These are phyloP conservation scores for Loripinus fragilis DNA, from an alignment of 2,888 invertebrate genomes.

Conservation along the genomic window DNA sequence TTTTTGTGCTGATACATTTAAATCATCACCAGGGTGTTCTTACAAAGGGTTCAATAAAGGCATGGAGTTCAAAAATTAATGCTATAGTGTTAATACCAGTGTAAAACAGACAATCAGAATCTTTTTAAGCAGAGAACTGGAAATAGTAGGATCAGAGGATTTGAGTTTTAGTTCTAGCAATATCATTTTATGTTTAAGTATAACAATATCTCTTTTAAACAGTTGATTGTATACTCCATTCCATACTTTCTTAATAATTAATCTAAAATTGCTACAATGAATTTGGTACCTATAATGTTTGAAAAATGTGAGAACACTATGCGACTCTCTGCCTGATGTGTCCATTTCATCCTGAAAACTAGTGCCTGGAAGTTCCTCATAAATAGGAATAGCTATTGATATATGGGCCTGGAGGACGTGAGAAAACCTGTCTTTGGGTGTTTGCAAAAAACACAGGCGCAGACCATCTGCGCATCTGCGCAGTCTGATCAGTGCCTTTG, in stretches of 20 bases:
- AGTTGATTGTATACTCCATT: not conserved
- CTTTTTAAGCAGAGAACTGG: constrained; percentile 4
- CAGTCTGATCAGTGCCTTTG: too few relatives aligned
- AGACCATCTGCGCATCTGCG: too few relatives aligned
- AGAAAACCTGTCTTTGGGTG: too few relatives aligned
- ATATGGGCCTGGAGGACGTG: too few relatives aligned
- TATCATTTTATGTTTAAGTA: not conserved
- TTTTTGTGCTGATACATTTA: constrained; percentile 10
- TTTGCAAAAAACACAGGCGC: too few relatives aligned
- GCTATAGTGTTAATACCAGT: constrained; percentile 12
- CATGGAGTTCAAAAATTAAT: too few relatives aligned
- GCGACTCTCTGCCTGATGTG: not conserved
- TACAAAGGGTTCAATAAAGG: constrained; percentile 10
- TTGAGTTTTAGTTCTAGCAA: constrained; percentile 8
- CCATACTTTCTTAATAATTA: constrained; percentile 4
- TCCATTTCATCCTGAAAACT: not conserved
- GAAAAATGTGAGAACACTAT: not conserved
- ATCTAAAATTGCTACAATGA: not conserved
- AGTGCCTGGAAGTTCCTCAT: not conserved
- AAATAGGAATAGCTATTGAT: too few relatives aligned
- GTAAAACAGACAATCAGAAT: constrained; percentile 7
- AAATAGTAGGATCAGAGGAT: not conserved
- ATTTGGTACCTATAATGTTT: not conserved
- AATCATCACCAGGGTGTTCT: not conserved
- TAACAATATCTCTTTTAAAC: constrained; percentile 13